Evolutionary conservation across 2,113 vertebrate genomes (phyloP).

Genomic region (human (Homo sapiens)): GRCh38 chr5:141315001-141315500

Average conservation of each 20-base stretch:
- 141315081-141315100: constrained; percentile 20
- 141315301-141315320: too few species aligned
- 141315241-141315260: neutral
- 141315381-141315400: neutral
- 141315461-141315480: neutral
- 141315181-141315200: neutral
- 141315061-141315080: neutral
- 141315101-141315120: neutral
- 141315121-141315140: neutral
- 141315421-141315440: neutral
- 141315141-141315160: neutral
- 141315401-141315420: neutral
- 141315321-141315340: neutral
- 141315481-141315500: neutral
- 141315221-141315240: neutral
- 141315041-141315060: neutral
- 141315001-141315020: neutral
- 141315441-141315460: neutral
- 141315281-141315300: too few species aligned
- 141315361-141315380: neutral
- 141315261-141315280: neutral
- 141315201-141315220: neutral
- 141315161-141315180: neutral
- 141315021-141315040: neutral
- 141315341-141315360: neutral